phyloP scores from a whole-genome alignment of 23 tunicate genomes.

The Trididemnum clinides region DNA sequence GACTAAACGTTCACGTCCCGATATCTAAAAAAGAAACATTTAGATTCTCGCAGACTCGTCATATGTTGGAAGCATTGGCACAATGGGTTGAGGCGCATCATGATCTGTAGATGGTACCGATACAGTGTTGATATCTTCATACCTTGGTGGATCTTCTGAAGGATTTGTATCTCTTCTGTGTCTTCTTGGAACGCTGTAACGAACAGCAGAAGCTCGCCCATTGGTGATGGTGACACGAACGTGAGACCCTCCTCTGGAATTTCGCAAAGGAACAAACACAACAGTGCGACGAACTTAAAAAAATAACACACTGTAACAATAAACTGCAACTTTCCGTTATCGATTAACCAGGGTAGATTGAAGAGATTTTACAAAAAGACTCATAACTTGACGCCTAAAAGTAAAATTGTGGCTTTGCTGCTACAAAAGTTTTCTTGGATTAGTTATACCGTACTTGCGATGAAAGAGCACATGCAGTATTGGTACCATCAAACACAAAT shows the following conservation, averaged over 20 bases:
- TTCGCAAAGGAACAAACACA: neutral
- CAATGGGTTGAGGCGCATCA: neutral
- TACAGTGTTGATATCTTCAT: slow-evolving; percentile 5
- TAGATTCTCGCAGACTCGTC: neutral
- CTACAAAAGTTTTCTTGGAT: too few species aligned
- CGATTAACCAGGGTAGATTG: too few species aligned
- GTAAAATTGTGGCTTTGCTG: too few species aligned
- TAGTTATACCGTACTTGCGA: too few species aligned
- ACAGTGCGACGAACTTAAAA: neutral
- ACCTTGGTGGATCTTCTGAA: slow-evolving; percentile 17
- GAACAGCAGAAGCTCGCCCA: neutral
- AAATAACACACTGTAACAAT: too few species aligned
- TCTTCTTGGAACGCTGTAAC: neutral
- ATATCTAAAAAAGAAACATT: neutral
- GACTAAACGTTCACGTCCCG: too few species aligned
- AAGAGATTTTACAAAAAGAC: too few species aligned
- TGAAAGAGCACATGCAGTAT: too few species aligned
- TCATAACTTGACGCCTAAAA: too few species aligned
- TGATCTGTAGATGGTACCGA: neutral
- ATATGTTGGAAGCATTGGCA: neutral
- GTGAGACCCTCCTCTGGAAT: neutral
- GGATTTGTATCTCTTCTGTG: neutral
- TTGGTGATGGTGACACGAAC: neutral
- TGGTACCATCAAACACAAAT: too few species aligned
- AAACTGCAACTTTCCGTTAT: too few species aligned